Base-by-base conservation (phyloP, 2,888 invertebrate genomes). In the Galeopsomyia nigrocyanea region DNA sequence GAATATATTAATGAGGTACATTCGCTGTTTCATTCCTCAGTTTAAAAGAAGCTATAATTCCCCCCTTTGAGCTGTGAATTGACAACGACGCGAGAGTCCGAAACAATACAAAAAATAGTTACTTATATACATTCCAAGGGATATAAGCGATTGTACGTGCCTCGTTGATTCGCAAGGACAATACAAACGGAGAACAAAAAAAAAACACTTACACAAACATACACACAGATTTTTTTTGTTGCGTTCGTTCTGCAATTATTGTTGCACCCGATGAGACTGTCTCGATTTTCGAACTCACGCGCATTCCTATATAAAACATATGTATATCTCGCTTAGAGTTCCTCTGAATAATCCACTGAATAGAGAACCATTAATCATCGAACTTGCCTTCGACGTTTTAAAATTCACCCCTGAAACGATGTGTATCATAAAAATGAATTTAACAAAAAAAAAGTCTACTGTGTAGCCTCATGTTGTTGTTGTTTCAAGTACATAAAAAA, bases 101-200 rank as follows among this genome's bases (percentile, higher is more conserved):
- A 39, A 39, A 7, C 7, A 39, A n/a, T n/a, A n/a, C n/a, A 39
- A 39, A 39, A 39, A 39, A 10, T 39, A 39, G 39, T 39, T 39
- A 39, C 13, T 39, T 39, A 26, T 26, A 26, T 26, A 13, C 39
- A 39, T 39, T 39, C 39, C 39, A 7, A 39, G 13, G 13, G 39
- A 39, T 39, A 39, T 39, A 39, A 39, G 39, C 39, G 39, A 64
- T 68, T 71, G 68, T 73, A 73, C 71, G 75, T 75, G 73, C 71
- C 70, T 75, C 78, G 78, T 83, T 81, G 80, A 81, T 82, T 79
- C 71, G 80, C 77, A 79, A 81, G 78, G 84, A 84, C 84, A 85
- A 85, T 85, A 85, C 82, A 60, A 14, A 19, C 21, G 17, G 22
- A 57, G 22, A 21, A 13, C n/a, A 55, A 19, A 55, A 13, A 22